Evolutionary conservation across 2,888 invertebrate species (phyloP).

Genomic region (Cheilosia scutellata): DNA sequence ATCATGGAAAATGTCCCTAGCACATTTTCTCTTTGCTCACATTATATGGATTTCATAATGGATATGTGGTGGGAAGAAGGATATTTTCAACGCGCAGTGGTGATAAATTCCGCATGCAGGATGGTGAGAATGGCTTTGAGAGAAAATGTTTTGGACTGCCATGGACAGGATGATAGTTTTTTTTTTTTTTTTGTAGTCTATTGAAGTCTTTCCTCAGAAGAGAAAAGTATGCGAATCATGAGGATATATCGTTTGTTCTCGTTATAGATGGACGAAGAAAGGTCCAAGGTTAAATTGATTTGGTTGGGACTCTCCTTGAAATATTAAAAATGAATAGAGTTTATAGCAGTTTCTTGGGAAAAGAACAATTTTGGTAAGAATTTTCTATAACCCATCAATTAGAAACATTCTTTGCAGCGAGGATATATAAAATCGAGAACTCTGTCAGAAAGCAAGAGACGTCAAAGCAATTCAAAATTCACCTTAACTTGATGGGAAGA

Average conservation of each 20-base stretch:
- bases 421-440: too few relatives aligned
- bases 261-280: background rate
- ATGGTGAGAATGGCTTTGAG: slow-evolving; percentile 28
- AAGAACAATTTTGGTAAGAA: too few relatives aligned
- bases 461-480: too few relatives aligned
- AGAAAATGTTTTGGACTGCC: slow-evolving; percentile 12
- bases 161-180: slow-evolving; percentile 3
- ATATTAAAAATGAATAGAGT: background rate
- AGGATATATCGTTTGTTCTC: background rate
- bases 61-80: slow-evolving; percentile 1
- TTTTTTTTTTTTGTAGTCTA: background rate
- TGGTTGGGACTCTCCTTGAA: background rate
- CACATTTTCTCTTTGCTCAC: slow-evolving; percentile 19
- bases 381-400: too few relatives aligned
- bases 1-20: slow-evolving; percentile 14
- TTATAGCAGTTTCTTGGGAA: background rate
- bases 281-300: background rate
- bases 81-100: slow-evolving; percentile 2
- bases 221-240: background rate
- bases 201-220: background rate
- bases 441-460: too few relatives aligned
- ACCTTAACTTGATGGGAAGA: too few relatives aligned
- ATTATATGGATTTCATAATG: background rate
- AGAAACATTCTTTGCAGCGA: too few relatives aligned
- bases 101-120: slow-evolving; percentile 33